A percentile compares a stretch with the other conserved stretches of the same genome.
Evolutionary conservation across 2,888 invertebrate genomes (phyloP).

Genomic region (Melieria picta): DNA sequence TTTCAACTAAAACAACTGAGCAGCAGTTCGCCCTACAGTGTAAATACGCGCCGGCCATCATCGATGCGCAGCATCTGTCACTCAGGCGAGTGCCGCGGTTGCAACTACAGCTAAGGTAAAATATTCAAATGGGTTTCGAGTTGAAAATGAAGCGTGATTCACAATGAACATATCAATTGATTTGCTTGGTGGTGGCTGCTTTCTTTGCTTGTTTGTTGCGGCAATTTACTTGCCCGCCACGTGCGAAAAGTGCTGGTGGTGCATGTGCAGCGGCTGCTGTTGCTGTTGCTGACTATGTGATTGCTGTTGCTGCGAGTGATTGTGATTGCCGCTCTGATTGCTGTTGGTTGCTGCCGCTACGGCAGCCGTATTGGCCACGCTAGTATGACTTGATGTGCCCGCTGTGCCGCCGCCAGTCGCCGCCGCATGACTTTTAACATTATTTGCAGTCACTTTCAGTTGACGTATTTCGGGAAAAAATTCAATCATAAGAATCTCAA

Average conservation of each 20-base stretch:
- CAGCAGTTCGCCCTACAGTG: too few species aligned
- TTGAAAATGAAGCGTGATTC: too few species aligned
- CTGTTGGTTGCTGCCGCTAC: slow-evolving; percentile 6
- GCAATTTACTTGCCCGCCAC: not conserved
- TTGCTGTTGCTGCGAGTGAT: slow-evolving; percentile 22
- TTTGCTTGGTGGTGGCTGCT: too few species aligned
- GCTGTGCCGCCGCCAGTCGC: not conserved
- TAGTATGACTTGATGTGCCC: slow-evolving; percentile 1
- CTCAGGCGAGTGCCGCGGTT: too few species aligned
- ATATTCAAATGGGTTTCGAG: too few species aligned
- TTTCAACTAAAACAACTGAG: too few species aligned
- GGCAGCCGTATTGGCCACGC: not conserved
- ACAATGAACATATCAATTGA: too few species aligned
- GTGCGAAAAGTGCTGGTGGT: not conserved
- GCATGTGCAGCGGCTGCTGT: slow-evolving; percentile 12
- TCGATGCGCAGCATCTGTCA: too few species aligned
- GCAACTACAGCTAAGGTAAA: too few species aligned
- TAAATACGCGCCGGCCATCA: too few species aligned
- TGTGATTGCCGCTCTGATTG: slow-evolving; percentile 11
- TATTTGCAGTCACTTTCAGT: slow-evolving; percentile 56
- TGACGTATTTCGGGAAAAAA: slow-evolving; percentile 77
- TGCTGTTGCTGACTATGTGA: slow-evolving; percentile 33
- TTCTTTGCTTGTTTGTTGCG: not conserved
- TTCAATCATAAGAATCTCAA: slow-evolving; percentile 75
- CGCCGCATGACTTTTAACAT: slow-evolving; percentile 1